Evolutionary conservation across 1,140 invertebrate species (phyloP).

Genomic region (Xylocopa sonorina): DNA sequence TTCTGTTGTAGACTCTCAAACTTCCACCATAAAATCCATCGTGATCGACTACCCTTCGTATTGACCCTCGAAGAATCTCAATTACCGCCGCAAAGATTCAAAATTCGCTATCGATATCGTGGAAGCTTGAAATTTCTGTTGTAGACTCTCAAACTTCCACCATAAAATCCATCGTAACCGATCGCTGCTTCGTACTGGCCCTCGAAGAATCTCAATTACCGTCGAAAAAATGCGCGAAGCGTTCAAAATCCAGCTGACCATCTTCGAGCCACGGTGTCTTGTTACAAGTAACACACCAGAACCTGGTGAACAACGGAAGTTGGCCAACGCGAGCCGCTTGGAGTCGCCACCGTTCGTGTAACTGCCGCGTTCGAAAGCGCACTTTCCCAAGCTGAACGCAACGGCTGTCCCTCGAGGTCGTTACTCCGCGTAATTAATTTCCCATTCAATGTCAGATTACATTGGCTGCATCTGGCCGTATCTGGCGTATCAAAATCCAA

Average conservation of each 20-base stretch:
- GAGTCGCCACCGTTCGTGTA: neutral
- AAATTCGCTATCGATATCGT: no score
- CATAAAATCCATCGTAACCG: no score
- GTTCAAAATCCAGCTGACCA: neutral
- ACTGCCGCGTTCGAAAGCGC: conserved; percentile 20
- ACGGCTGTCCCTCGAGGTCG: neutral
- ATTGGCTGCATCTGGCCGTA: neutral
- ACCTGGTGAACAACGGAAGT: neutral
- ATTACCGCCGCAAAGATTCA: neutral
- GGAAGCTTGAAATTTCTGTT: no score
- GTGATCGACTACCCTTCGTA: no score
- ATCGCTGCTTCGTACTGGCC: no score
- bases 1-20: no score
- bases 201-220: conserved; percentile 1
- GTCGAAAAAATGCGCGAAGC: neutral
- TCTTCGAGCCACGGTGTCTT: neutral
- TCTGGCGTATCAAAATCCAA: conserved; percentile 38
- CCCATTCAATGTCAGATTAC: conserved; percentile 36
- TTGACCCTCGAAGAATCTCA: no score
- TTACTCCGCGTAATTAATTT: conserved; percentile 41
- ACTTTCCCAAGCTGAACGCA: neutral
- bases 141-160: no score
- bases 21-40: no score
- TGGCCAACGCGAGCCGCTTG: conserved; percentile 8
- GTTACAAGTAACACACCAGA: neutral